Percentiles rank a stretch among this genome's conserved stretches.
Conservation (phyloP, 2,888 invertebrate species). For the Acronicta alni region DNA sequence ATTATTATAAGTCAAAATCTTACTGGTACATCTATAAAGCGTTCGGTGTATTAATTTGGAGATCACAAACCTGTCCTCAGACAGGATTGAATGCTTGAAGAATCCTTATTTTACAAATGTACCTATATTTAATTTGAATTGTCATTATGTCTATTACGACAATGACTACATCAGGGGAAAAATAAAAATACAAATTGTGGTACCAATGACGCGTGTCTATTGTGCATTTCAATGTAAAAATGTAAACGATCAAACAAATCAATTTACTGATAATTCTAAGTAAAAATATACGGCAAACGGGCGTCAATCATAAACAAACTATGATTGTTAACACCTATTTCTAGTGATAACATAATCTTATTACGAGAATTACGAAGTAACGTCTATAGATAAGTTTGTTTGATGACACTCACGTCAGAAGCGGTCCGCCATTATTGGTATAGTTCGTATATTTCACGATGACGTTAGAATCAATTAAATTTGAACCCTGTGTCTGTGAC, state of each 20-base stretch:
- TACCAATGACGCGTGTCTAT: conserved; percentile 42
- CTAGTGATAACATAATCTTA: conserved; percentile 46
- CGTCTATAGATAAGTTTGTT: conserved; percentile 54
- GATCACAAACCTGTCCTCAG: no score
- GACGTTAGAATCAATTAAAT: no score
- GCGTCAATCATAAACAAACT: conserved; percentile 61
- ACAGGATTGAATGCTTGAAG: no score
- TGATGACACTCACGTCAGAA: conserved; percentile 57
- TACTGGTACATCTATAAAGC: no score
- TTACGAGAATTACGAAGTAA: conserved; percentile 43
- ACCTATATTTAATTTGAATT: no score
- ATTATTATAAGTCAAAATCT: no score
- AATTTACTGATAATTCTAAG: conserved; percentile 43
- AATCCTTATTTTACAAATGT: no score
- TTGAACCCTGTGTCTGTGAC: no score
- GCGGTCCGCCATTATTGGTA: conserved; percentile 58
- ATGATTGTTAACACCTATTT: conserved; percentile 50
- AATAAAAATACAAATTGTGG: conserved; percentile 20
- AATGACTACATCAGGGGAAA: conserved; percentile 23
- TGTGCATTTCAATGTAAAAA: conserved; percentile 36
- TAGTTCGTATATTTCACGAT: background rate
- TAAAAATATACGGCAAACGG: conserved; percentile 35
- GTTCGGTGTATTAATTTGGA: no score
- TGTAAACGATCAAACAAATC: conserved; percentile 41
- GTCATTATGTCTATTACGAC: conserved; percentile 26